Base-by-base conservation (phyloP, 2,888 invertebrate species). In the Chloromyia formosa region DNA sequence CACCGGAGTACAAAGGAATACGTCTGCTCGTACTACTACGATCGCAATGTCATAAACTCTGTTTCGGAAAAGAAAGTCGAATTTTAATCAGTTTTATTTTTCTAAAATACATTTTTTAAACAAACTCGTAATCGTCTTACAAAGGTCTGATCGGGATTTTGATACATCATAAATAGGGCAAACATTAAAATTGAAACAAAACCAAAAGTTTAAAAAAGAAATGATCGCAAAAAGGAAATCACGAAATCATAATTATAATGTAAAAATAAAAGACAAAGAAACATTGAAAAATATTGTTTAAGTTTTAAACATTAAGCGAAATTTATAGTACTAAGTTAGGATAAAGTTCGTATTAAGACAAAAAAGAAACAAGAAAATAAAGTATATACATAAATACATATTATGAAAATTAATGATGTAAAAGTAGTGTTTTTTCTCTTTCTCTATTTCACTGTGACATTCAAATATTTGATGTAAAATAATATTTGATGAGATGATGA, bases 391-490 rank as follows among this genome's bases (percentile, higher is more conserved):
- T 42, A 58, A 49, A 49, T 7, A 64, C 20, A 35, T 35, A 35
- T 35, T 4, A 64, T 42, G 49, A 3, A 35, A 62, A 66, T 49
- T 66, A 20, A 66, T 66, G 49, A 66, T 66, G 66, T 66, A 49
- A 18, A 35, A 66, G 66, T 66, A 66, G 66, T 66, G 66, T 49
- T 66, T 66, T 66, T 66, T 66, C 66, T 45, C 66, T 66, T 10
- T 42, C 18, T 27, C 42, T 53, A 23, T 64, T 69, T 69, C 27
- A 54, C 53, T 69, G 53, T 69, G 69, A 69, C 56, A 72, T 60
- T 73, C 61, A 73, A 73, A 73, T 73, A 73, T 61, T 60, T 61
- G 27, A 73, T 73, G 73, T 73, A 73, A 73, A 23, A 54, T 64
- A 54, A 69, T 69, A 71, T 71, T 71, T 56, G 58, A 54, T 27